Base-by-base conservation (phyloP, 2,797 vertebrate species). In the Benthosema pterotum region DNA sequence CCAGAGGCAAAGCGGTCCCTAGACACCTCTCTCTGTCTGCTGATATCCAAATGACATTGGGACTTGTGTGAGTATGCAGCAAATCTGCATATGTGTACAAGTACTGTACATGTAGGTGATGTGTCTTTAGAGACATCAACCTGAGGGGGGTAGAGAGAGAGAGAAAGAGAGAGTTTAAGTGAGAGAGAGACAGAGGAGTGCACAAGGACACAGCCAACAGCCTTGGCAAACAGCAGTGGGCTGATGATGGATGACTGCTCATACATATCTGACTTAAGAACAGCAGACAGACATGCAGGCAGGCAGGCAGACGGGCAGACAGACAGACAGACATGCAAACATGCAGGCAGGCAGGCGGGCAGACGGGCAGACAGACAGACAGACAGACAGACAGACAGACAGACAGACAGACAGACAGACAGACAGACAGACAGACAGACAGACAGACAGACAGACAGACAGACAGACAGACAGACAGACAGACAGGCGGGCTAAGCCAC, bases 1-100 rank as follows among this genome's bases (percentile, higher is more conserved):
- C 25, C 77, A 83, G 82, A 82, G 78, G 72, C 65, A 62, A 67
- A 75, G 65, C 70, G 74, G 72, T 84, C 72, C 72, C 5, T 60
- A 69, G 72, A 50, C 54, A 65, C 55, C 70, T 53, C 38, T 15
- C 70, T 53, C 38, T 15, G 67, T 72, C 68, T 66, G 28, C 28
- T 38, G 32, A 55, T 32, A 16, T 38, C 32, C 32, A 38, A 11
- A 38, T 38, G 32, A 55, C 53, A 38, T 38, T 38, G 32, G 7
- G 32, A 38, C 32, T 38, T 42, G 45, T 22, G 58, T 52, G 47
- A 53, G 52, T 45, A 17, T 14, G 54, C 19, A 38, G 50, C 46
- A 25, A n/a, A 22, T 15, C 47, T 32, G 32, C 7, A 7, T 8
- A 15, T 45, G 42, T 6, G 43, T 51, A 15, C 12, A 48, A 55